These are phyloP conservation scores for Nylanderia fulva DNA, from an alignment of 1,140 invertebrate genomes.

Conservation along the genomic window DNA sequence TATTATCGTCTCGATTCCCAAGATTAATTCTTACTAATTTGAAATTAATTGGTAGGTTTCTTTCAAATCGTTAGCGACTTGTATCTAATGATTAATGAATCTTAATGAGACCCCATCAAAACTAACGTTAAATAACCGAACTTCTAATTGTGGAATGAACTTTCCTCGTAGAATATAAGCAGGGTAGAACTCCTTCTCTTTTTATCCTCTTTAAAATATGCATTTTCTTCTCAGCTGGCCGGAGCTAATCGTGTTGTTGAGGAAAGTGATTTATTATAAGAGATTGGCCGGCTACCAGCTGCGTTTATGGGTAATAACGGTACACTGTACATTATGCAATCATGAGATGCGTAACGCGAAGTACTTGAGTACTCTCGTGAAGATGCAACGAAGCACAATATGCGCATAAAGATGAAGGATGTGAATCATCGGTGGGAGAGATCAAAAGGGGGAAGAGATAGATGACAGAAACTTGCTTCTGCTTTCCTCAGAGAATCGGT, in stretches of 20 bases:
- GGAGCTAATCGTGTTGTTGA: slow-evolving; percentile 40
- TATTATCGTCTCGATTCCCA: slow-evolving; percentile 26
- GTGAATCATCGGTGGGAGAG: slow-evolving; percentile 9
- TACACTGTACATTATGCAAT: slow-evolving; percentile 47
- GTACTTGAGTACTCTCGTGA: slow-evolving; percentile 8
- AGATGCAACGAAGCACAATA: slow-evolving; percentile 46
- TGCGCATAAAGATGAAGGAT: slow-evolving; percentile 55
- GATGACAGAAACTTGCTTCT: slow-evolving; percentile 41
- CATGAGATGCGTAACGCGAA: slow-evolving; percentile 42
- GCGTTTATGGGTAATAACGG: slow-evolving; percentile 49
- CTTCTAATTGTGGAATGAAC: not conserved
- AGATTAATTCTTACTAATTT: slow-evolving; percentile 44
- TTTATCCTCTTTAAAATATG: slow-evolving; percentile 26
- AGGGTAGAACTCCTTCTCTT: not conserved
- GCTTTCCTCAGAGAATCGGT: not conserved
- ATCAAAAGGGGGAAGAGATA: slow-evolving; percentile 18
- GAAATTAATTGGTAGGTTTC: slow-evolving; percentile 44
- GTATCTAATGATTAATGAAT: slow-evolving; percentile 30
- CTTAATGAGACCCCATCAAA: slow-evolving; percentile 17
- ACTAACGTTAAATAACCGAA: slow-evolving; percentile 28
- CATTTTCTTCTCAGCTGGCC: slow-evolving; percentile 28
- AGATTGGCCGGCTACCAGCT: slow-evolving; percentile 39
- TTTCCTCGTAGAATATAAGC: slow-evolving; percentile 3
- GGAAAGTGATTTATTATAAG: slow-evolving; percentile 57
- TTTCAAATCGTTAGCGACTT: slow-evolving; percentile 29